A percentile compares a stretch with the other conserved stretches of the same genome.
phyloP scores from a whole-genome alignment of 1,140 invertebrate species.

The Lepidostoma basale region DNA sequence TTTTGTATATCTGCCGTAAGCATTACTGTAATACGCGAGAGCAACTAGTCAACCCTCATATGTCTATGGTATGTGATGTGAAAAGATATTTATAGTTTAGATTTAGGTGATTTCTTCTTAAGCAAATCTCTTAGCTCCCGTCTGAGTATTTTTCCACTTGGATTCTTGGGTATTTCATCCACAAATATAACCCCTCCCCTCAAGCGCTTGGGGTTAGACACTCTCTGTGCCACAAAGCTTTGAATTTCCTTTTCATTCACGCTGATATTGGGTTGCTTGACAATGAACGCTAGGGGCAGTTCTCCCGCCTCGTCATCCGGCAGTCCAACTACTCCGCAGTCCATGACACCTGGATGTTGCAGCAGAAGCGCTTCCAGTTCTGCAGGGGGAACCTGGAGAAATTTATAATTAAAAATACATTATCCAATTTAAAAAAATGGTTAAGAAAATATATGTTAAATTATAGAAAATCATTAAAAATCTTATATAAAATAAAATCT shows the following conservation, averaged over 20 bases:
- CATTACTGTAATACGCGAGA: too few relatives aligned
- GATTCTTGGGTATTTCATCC: constrained; percentile 66
- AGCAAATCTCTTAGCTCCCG: constrained; percentile 31
- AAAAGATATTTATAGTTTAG: constrained; percentile 33
- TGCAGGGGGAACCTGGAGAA: constrained; percentile 58
- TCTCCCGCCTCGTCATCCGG: constrained; percentile 71
- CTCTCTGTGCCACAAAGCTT: constrained; percentile 55
- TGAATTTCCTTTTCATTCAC: constrained; percentile 59
- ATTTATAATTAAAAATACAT: too few relatives aligned
- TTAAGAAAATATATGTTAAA: too few relatives aligned
- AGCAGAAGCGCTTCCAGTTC: constrained; percentile 75
- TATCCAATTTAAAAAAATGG: too few relatives aligned
- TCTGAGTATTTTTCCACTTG: constrained; percentile 54
- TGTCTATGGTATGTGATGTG: too few relatives aligned
- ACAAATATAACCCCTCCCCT: constrained; percentile 67
- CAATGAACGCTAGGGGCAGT: constrained; percentile 73
- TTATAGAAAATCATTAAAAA: neutral
- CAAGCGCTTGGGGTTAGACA: constrained; percentile 56
- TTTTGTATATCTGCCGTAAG: too few relatives aligned
- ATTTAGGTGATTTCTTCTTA: constrained; percentile 4
- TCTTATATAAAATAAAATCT: neutral
- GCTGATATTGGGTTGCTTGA: constrained; percentile 56
- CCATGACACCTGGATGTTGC: constrained; percentile 68
- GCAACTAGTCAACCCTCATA: too few relatives aligned
- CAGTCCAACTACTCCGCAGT: constrained; percentile 75